Percentiles rank a stretch among this genome's conserved stretches.
Evolutionary conservation across 2,797 vertebrate genomes (phyloP).

Genomic region (Ciconia nigra): DNA sequence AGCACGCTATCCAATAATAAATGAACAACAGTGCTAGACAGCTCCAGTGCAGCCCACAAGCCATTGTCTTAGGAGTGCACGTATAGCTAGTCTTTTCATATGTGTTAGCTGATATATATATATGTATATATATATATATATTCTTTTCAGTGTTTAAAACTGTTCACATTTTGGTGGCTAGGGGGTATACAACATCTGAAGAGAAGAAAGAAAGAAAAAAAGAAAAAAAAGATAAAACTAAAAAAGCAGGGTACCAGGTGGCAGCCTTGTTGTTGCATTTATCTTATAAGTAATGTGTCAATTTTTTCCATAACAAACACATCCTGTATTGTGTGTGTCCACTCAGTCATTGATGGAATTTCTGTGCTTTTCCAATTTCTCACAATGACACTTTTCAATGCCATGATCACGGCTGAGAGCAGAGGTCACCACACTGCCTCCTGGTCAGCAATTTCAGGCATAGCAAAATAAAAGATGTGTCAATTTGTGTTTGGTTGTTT

Average conservation of each 20-base stretch:
- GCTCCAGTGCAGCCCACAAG: neutral
- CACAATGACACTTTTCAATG: slow-evolving; percentile 1
- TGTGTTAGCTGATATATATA: neutral
- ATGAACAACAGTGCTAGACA: neutral
- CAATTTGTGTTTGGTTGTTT: neutral
- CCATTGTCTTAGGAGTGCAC: neutral
- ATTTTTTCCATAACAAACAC: slow-evolving; percentile 5
- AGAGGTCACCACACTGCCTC: slow-evolving; percentile 1
- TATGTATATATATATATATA: neutral
- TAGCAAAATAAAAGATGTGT: slow-evolving; percentile 26
- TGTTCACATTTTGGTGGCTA: neutral
- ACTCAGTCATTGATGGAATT: slow-evolving; percentile 44
- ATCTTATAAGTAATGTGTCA: slow-evolving; percentile 19
- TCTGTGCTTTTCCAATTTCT: slow-evolving; percentile 50
- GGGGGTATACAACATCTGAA: neutral
- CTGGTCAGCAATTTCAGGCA: slow-evolving; percentile 20
- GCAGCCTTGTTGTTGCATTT: neutral
- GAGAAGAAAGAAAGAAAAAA: neutral
- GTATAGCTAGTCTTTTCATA: neutral
- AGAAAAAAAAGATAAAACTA: neutral
- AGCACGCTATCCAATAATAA: neutral
- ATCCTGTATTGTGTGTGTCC: slow-evolving; percentile 17
- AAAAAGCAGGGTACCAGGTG: slow-evolving; percentile 8
- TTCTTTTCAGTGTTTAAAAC: neutral
- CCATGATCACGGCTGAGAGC: neutral